Percentiles rank a stretch among this genome's conserved stretches.
phyloP scores from a whole-genome alignment of 2,888 invertebrate genomes.

The Seira ritae region DNA sequence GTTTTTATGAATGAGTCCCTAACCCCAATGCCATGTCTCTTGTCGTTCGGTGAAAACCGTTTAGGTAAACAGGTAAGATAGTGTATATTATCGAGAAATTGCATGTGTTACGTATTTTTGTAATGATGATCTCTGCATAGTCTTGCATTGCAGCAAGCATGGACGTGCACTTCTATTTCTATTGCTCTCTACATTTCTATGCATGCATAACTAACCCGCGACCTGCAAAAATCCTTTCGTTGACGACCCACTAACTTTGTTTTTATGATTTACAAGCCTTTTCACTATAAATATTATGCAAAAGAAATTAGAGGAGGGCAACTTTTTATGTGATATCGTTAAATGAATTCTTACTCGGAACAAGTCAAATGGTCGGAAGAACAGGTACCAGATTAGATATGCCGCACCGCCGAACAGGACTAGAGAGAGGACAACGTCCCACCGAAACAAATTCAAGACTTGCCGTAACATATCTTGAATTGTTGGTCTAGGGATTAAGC shows the following conservation, averaged over 20 bases:
- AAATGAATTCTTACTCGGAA: constrained; percentile 71
- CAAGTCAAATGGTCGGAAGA: constrained; percentile 72
- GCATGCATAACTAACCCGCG: background rate
- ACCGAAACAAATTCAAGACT: constrained; percentile 18
- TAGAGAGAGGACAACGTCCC: constrained; percentile 37
- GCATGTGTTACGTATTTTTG: background rate
- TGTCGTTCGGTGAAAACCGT: background rate
- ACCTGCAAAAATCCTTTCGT: background rate
- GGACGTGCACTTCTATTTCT: background rate
- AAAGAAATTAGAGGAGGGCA: background rate
- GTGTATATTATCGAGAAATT: constrained; percentile 43
- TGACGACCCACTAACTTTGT: background rate
- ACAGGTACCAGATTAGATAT: constrained; percentile 67
- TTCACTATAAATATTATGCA: background rate
- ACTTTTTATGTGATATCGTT: too few species aligned
- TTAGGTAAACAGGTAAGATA: background rate
- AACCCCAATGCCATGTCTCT: background rate
- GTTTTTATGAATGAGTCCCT: too few species aligned
- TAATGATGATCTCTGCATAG: constrained; percentile 35
- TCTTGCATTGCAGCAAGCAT: constrained; percentile 52
- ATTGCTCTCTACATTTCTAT: background rate
- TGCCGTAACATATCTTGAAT: constrained; percentile 23
- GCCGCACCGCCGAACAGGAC: constrained; percentile 34
- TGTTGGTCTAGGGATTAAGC: constrained; percentile 26
- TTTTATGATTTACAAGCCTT: background rate